phyloP scores from a whole-genome alignment of 2,888 invertebrate genomes.

The Melikaiella ostensackeni region DNA sequence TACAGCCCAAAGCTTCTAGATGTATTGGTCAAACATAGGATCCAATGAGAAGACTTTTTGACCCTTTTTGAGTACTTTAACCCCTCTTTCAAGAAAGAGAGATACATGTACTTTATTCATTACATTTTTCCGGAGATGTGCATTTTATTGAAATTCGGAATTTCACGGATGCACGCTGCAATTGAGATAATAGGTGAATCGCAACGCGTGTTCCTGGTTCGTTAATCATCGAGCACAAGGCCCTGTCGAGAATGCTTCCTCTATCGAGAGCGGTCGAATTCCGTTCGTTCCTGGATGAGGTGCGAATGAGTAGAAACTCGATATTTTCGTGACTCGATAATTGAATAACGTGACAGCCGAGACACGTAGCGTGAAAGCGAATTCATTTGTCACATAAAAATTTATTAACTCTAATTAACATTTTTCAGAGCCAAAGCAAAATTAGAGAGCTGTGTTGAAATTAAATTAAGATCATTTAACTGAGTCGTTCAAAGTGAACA shows the following conservation, averaged over 20 bases:
- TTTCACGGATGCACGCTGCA: conserved; percentile 21
- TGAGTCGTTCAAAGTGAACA: background rate
- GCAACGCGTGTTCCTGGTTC: conserved; percentile 34
- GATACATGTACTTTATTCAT: background rate
- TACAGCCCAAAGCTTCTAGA: background rate
- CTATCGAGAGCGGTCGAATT: conserved; percentile 28
- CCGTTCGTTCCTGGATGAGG: conserved; percentile 28
- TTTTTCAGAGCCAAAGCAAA: background rate
- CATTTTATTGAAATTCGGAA: conserved; percentile 2
- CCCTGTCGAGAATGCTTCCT: conserved; percentile 34
- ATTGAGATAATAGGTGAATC: conserved; percentile 31
- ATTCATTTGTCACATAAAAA: conserved; percentile 10
- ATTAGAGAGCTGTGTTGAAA: background rate
- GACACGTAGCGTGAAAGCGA: conserved; percentile 11
- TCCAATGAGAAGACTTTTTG: background rate
- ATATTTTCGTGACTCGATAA: conserved; percentile 35
- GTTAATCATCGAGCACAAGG: conserved; percentile 36
- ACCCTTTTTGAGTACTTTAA: background rate
- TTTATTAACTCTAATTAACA: conserved; percentile 15
- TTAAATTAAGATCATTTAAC: conserved; percentile 5
- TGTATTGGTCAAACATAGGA: background rate
- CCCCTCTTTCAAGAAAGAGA: background rate
- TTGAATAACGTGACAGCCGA: background rate
- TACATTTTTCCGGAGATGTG: conserved; percentile 1
- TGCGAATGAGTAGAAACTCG: conserved; percentile 37